Evolutionary conservation across 2,797 vertebrate species (phyloP), one percentile per base, ranked within the genome.

Genomic region (Spinibarbus caldwelli): DNA sequence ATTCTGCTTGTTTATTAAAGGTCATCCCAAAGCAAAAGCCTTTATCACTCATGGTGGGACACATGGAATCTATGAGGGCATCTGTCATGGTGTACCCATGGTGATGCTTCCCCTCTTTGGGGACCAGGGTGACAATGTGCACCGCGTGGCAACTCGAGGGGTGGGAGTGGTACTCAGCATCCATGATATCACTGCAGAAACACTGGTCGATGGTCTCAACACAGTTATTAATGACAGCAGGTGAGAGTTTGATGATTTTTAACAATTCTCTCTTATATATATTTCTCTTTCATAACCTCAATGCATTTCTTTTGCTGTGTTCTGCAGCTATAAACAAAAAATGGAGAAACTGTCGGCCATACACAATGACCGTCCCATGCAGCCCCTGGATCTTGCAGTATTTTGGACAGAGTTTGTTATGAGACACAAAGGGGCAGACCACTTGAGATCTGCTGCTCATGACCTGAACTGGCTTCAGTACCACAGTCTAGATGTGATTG

Each of bases 341-440:
- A 91, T 97, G 83, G 89, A 94, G 93, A 96, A 79, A 80, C 95
- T 99, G 38, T 97, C 97, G 0, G 94, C 92, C 1, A 92, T 98
- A 47, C 97, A 98, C 88, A 96, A 95, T 0, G 98, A 98, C 90
- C 96, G 96, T 0, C 97, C 96, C 0, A 49, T 95, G 0, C 93
- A 96, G 45, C 97, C 97, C 0, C 91, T 98, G n/a, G 96, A 97
- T 84, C 95, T 99, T 52, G 97, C 97, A 0, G 97, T 97, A 78
- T 95, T 94, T 91, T 99, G 98, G 97, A 97, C 97, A n/a, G 97
- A 99, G 88, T 99, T 96, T 52, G 97, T 96, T 62, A 99, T 99
- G 97, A 93, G 94, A 77, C 96, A 99, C 91, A 97, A 97, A 90
- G 97, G 98, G 0, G 97, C 97, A 0, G 94, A 94, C 0, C 98